These are phyloP conservation scores for Coracopsis vasa DNA, from an alignment of 2,113 vertebrate species.

Conservation along the genomic window DNA sequence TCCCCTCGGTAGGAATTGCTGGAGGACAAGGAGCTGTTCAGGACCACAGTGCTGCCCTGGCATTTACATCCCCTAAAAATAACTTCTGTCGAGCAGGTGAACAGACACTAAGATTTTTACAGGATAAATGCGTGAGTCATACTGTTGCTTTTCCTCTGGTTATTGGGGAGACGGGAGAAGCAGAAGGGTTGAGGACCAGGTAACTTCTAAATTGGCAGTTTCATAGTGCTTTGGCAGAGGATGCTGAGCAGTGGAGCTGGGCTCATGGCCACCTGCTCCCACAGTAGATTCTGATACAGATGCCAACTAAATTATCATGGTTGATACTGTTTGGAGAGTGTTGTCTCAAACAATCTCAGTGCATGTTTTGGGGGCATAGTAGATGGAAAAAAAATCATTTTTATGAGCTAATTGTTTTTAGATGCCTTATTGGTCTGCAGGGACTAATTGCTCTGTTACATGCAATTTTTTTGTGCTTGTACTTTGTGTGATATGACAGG, in stretches of 20 bases:
- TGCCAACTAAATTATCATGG: not conserved
- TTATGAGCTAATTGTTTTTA: not conserved
- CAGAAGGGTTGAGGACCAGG: not conserved
- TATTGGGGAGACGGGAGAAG: not conserved
- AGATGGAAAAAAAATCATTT: not conserved
- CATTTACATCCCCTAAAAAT: not conserved
- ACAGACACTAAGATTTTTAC: accelerated
- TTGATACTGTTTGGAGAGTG: not conserved
- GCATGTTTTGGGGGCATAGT: not conserved
- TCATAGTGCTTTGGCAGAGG: not conserved
- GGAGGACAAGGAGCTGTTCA: slow-evolving; percentile 7
- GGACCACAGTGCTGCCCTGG: not conserved
- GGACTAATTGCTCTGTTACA: not conserved
- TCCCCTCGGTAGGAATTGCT: accelerated
- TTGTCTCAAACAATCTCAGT: not conserved
- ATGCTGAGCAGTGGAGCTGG: not conserved
- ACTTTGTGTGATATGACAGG: not conserved
- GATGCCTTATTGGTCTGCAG: not conserved
- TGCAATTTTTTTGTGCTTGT: not conserved
- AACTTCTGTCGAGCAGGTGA: not conserved
- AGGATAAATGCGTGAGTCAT: not conserved
- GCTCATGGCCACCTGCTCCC: slow-evolving; percentile 19
- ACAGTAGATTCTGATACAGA: not conserved
- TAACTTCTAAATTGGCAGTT: not conserved
- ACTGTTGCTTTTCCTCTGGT: not conserved